phyloP scores from a whole-genome alignment of 2,888 invertebrate species.

The Dasysyrphus tricinctus region DNA sequence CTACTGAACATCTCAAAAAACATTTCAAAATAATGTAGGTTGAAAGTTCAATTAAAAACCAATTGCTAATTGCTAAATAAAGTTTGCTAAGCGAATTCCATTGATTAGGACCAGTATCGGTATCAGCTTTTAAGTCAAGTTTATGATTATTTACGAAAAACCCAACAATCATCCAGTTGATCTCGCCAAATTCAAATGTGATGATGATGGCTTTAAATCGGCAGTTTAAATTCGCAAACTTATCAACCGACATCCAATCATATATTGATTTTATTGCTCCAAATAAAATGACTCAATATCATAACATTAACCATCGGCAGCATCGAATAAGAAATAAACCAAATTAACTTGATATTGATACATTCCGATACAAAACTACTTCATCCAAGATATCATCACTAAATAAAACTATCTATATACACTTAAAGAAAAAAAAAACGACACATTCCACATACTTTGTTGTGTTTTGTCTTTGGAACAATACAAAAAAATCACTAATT shows the following conservation, averaged over 20 bases:
- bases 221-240: not conserved
- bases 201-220: not conserved
- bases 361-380: not conserved
- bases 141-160: too few species aligned
- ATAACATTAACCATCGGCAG: not conserved
- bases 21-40: too few species aligned
- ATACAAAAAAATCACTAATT: constrained; percentile 20
- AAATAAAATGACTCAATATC: constrained; percentile 11
- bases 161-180: not conserved
- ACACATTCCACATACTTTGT: not conserved
- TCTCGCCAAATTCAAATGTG: not conserved
- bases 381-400: constrained; percentile 4
- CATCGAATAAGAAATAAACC: not conserved
- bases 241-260: not conserved
- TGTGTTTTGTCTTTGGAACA: constrained; percentile 6
- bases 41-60: too few species aligned
- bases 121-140: too few species aligned
- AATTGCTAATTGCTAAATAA: too few species aligned
- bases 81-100: too few species aligned
- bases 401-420: constrained; percentile 6
- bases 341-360: not conserved
- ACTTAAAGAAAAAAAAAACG: not conserved
- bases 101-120: too few species aligned
- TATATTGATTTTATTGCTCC: constrained; percentile 1
- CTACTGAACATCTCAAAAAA: too few species aligned